These are phyloP conservation scores for Echinops telfairi DNA, from an alignment of 2,113 vertebrate genomes.

Conservation along the genomic window DNA sequence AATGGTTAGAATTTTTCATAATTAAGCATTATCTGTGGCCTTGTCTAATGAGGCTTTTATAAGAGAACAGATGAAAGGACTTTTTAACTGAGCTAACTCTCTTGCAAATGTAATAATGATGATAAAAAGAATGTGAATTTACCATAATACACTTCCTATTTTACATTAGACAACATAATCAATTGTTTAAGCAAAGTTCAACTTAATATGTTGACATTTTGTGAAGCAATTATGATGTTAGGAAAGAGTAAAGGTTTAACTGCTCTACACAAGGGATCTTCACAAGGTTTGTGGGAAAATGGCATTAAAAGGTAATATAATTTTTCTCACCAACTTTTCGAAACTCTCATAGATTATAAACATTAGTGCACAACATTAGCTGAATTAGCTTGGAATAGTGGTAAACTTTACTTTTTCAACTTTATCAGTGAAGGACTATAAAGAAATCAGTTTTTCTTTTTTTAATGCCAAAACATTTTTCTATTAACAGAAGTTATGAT, in stretches of 20 bases:
- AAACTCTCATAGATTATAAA: background rate
- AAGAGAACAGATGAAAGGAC: background rate
- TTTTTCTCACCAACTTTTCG: too few species aligned
- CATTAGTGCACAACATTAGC: background rate
- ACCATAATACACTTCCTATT: background rate
- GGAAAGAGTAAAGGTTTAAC: background rate
- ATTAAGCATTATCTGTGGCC: background rate
- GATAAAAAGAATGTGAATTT: background rate
- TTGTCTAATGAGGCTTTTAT: conserved; percentile 21
- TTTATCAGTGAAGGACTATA: background rate
- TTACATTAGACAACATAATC: background rate
- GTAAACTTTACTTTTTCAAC: background rate
- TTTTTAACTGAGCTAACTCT: background rate
- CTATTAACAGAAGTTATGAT: conserved; percentile 92
- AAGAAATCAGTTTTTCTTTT: conserved; percentile 8
- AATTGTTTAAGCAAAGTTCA: background rate
- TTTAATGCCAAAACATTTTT: conserved; percentile 32
- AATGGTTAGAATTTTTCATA: background rate
- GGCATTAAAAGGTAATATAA: too few species aligned
- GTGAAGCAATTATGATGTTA: background rate
- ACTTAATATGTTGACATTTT: too few species aligned
- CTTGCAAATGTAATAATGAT: conserved; percentile 1
- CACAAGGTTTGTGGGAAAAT: too few species aligned
- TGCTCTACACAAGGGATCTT: too few species aligned
- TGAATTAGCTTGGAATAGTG: background rate